Conservation (phyloP, 2,797 vertebrate species). For the Lindbergichthys nudifrons region DNA sequence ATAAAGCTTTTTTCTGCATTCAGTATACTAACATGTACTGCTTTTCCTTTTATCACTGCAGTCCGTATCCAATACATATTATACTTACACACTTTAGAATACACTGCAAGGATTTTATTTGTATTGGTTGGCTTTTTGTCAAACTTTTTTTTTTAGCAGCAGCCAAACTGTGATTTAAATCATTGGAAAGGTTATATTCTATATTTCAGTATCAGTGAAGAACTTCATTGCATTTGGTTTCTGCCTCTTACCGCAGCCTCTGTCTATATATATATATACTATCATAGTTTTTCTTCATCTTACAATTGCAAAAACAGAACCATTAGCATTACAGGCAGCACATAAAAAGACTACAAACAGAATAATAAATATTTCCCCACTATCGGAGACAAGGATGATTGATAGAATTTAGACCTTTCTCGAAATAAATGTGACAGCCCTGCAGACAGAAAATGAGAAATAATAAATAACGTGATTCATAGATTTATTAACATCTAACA, state of each 20-base stretch:
- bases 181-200: slow-evolving; percentile 17
- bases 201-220: slow-evolving; percentile 28
- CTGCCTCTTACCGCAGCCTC: slow-evolving; percentile 14
- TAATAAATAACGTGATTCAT: slow-evolving; percentile 36
- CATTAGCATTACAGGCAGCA: slow-evolving; percentile 11
- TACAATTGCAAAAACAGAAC: slow-evolving; percentile 23
- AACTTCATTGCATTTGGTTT: slow-evolving; percentile 17
- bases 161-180: slow-evolving; percentile 43
- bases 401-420: slow-evolving; percentile 53
- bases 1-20: slow-evolving; percentile 1
- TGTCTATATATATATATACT: not conserved
- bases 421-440: slow-evolving; percentile 36
- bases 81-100: slow-evolving; percentile 33
- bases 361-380: slow-evolving; percentile 39
- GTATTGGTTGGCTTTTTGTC: slow-evolving; percentile 17
- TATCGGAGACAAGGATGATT: slow-evolving; percentile 53
- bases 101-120: slow-evolving; percentile 19
- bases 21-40: slow-evolving; percentile 3
- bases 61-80: slow-evolving; percentile 46
- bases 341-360: not conserved
- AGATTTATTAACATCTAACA: slow-evolving; percentile 58
- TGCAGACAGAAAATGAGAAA: slow-evolving; percentile 6
- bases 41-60: slow-evolving; percentile 37
- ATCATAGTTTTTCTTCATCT: not conserved
- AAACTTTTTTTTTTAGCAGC: slow-evolving; percentile 11